These are phyloP conservation scores for Oscheius sp. DNA, from an alignment of 2,888 invertebrate genomes.

Conservation along the genomic window DNA sequence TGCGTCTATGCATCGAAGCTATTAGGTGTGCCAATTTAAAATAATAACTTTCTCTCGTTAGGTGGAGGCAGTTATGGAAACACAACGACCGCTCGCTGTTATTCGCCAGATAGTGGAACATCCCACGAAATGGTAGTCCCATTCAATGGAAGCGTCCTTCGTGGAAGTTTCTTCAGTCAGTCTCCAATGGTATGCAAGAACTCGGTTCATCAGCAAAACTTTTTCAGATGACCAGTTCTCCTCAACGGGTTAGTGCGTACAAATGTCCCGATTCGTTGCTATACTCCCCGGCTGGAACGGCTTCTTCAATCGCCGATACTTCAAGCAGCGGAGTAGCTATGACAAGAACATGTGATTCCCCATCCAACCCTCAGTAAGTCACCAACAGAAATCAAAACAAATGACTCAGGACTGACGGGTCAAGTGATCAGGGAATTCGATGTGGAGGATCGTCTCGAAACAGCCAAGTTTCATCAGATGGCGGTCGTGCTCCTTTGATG, in stretches of 20 bases:
- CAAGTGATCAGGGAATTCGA: conserved; percentile 51
- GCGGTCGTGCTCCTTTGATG: conserved; percentile 41
- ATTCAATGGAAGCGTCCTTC: conserved; percentile 34
- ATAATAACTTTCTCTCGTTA: conserved; percentile 1
- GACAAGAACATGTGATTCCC: conserved; percentile 46
- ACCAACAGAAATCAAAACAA: background rate
- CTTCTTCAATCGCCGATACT: conserved; percentile 50
- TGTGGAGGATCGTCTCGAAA: conserved; percentile 52
- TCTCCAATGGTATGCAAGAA: conserved; percentile 39
- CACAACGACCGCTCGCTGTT: conserved; percentile 49
- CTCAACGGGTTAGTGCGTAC: conserved; percentile 50
- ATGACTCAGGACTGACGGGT: conserved; percentile 48
- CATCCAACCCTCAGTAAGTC: conserved; percentile 41
- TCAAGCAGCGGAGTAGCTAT: conserved; percentile 37
- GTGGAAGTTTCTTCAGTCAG: conserved; percentile 36
- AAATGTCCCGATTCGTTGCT: conserved; percentile 49
- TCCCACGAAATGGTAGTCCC: conserved; percentile 54
- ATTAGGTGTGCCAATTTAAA: background rate
- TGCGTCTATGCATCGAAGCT: conserved; percentile 36
- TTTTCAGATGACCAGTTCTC: conserved; percentile 42
- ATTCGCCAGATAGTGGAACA: conserved; percentile 51
- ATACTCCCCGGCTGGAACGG: conserved; percentile 50
- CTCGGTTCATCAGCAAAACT: background rate
- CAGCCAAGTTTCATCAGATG: conserved; percentile 58
- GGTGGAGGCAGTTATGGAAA: conserved; percentile 32